Conservation (phyloP, 1,140 invertebrate genomes). For the Euschistus heros region DNA sequence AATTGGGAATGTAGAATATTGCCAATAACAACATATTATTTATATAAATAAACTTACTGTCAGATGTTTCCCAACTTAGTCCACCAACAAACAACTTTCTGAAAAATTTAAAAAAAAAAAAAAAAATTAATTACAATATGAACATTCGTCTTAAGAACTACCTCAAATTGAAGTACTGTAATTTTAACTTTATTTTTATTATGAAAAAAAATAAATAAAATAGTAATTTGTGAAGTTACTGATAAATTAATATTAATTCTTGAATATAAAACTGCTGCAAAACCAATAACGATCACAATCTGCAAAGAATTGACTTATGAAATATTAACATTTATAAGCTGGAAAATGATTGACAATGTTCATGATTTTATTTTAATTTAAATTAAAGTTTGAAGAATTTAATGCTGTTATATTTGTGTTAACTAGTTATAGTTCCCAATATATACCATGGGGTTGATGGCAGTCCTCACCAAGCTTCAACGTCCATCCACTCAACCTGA, state of each 20-base stretch:
- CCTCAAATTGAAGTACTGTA: no score
- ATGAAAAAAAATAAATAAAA: no score
- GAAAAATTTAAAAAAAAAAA: constrained; percentile 46
- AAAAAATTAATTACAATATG: not conserved
- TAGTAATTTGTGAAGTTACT: no score
- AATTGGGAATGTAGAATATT: constrained; percentile 13
- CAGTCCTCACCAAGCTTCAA: constrained; percentile 26
- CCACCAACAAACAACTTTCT: constrained; percentile 98
- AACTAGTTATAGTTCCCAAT: constrained; percentile 29
- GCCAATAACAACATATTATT: not conserved
- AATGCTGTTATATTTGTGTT: constrained; percentile 1
- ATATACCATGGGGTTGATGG: constrained; percentile 33
- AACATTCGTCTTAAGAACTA: not conserved
- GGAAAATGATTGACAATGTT: constrained; percentile 11
- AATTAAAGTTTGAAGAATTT: not conserved
- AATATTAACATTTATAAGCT: constrained; percentile 14
- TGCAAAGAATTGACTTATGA: constrained; percentile 19
- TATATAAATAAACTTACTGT: constrained; percentile 69
- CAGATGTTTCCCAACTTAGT: constrained; percentile 92
- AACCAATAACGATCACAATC: constrained; percentile 5
- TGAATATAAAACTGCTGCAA: constrained; percentile 11
- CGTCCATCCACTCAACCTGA: constrained; percentile 31
- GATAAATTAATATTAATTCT: not conserved
- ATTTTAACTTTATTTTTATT: no score
- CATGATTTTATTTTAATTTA: not conserved